Conservation (phyloP, 2,797 vertebrate species). For the Manis crassicaudata region DNA sequence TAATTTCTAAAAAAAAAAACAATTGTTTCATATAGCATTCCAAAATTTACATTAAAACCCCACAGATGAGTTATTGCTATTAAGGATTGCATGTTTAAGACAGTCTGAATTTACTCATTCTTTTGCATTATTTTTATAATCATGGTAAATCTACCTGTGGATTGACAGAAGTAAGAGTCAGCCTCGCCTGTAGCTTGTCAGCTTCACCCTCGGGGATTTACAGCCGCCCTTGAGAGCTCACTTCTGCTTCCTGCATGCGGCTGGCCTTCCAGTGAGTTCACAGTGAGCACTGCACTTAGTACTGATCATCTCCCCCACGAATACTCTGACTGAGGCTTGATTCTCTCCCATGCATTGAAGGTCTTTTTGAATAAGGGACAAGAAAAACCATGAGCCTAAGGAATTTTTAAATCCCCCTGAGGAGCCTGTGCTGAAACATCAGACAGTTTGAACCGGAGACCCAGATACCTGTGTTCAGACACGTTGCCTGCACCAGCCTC, state of each 20-base stretch:
- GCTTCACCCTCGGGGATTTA: neutral
- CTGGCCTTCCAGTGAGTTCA: neutral
- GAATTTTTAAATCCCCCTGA: neutral
- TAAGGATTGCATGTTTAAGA: neutral
- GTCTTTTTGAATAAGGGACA: conserved; percentile 5
- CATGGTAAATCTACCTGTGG: neutral
- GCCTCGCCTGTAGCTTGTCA: neutral
- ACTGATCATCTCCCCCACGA: neutral
- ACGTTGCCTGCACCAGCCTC: neutral
- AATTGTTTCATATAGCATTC: neutral
- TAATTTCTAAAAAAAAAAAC: conserved; percentile 21
- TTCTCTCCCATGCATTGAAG: neutral
- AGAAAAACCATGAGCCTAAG: neutral
- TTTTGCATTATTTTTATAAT: neutral
- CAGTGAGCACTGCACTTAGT: neutral
- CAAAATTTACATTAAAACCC: neutral
- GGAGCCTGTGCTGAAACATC: neutral
- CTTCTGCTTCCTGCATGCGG: neutral
- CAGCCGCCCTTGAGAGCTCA: neutral
- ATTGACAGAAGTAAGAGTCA: neutral
- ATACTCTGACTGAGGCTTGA: neutral
- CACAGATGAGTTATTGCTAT: neutral
- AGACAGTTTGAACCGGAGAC: neutral
- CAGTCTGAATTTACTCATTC: neutral
- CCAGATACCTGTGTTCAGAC: neutral